Conservation (phyloP, 2,888 invertebrate genomes). For the Mylabris sibirica region DNA sequence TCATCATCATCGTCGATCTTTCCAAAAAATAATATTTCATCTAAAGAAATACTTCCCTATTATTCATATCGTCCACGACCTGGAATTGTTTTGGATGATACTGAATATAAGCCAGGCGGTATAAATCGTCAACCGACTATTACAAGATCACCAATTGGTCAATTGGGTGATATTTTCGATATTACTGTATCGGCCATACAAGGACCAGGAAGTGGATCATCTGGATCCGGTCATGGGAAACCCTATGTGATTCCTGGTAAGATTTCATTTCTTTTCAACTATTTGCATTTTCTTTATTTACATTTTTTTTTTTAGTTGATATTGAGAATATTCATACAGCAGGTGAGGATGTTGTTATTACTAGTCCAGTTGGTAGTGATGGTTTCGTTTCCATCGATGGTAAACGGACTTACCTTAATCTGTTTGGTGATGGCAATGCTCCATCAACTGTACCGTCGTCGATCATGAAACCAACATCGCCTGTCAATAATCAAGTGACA, state of each 20-base stretch:
- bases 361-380: slow-evolving; percentile 80
- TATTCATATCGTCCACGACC: slow-evolving; percentile 79
- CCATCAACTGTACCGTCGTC: slow-evolving; percentile 49
- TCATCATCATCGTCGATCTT: not conserved
- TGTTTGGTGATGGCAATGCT: slow-evolving; percentile 71
- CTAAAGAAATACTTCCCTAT: slow-evolving; percentile 58
- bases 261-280: not conserved
- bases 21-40: not conserved
- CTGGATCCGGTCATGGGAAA: slow-evolving; percentile 56
- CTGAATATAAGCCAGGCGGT: slow-evolving; percentile 78
- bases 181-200: slow-evolving; percentile 89
- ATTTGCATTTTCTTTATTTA: not conserved
- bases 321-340: slow-evolving; percentile 56
- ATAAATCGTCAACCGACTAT: slow-evolving; percentile 57
- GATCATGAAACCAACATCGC: slow-evolving; percentile 54
- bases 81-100: slow-evolving; percentile 86
- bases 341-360: slow-evolving; percentile 72
- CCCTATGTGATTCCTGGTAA: slow-evolving; percentile 66
- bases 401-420: slow-evolving; percentile 85
- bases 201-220: slow-evolving; percentile 74
- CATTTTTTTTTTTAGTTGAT: slow-evolving; percentile 62
- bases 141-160: slow-evolving; percentile 63
- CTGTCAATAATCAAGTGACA: slow-evolving; percentile 59
- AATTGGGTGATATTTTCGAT: slow-evolving; percentile 82
- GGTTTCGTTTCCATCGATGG: slow-evolving; percentile 93